A percentile compares a stretch with the other conserved stretches of the same genome.
phyloP scores from a whole-genome alignment of 2,797 vertebrate genomes.

The Gymnothorax reevesii region DNA sequence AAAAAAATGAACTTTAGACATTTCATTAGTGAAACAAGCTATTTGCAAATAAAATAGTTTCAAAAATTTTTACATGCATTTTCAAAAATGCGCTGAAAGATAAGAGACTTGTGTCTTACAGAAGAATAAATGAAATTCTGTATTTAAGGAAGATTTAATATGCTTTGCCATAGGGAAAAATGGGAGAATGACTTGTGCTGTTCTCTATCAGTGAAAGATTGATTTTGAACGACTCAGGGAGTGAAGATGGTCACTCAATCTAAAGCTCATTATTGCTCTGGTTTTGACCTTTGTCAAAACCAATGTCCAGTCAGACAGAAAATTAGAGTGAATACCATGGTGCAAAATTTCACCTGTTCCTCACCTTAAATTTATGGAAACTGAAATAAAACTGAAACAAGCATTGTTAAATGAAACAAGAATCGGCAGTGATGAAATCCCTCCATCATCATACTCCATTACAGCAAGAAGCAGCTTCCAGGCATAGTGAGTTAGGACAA shows the following conservation, averaged over 20 bases:
- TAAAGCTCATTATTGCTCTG: background rate
- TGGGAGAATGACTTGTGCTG: background rate
- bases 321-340: background rate
- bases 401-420: background rate
- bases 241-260: background rate
- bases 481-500: background rate
- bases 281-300: background rate
- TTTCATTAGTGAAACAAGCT: too few relatives aligned
- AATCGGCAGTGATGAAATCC: background rate
- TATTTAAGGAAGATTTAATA: background rate
- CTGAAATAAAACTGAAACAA: background rate
- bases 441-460: background rate
- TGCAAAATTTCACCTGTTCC: background rate
- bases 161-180: background rate
- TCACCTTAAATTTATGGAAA: background rate
- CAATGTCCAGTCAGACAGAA: background rate
- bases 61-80: too few relatives aligned
- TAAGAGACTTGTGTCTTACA: too few relatives aligned
- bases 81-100: too few relatives aligned
- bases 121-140: too few relatives aligned
- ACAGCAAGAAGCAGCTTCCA: background rate
- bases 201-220: background rate
- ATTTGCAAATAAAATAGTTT: too few relatives aligned
- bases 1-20: too few relatives aligned
- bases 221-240: background rate